Evolutionary conservation across 2,888 invertebrate species (phyloP).

Genomic region (Sipha maydis): DNA sequence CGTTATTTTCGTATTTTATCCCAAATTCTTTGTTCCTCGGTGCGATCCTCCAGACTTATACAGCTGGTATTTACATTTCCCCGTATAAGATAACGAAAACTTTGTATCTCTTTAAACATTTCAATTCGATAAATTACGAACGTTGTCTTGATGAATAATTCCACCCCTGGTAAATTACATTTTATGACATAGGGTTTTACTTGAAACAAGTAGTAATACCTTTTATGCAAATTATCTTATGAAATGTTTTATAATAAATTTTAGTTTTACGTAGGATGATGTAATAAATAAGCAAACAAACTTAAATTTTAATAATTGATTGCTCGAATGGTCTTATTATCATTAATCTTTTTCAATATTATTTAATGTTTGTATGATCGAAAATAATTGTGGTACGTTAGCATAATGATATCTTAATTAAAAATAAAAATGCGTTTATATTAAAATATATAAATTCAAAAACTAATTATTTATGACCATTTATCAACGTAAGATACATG

Average conservation of each 20-base stretch:
- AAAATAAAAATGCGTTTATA: not conserved
- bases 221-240: constrained; percentile 8
- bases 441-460: not conserved
- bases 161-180: not conserved
- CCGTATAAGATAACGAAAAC: not conserved
- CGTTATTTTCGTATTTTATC: no score
- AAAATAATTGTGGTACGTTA: not conserved
- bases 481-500: not conserved
- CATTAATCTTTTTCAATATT: not conserved
- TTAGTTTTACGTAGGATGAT: not conserved
- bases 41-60: not conserved
- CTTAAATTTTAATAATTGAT: not conserved
- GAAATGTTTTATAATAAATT: not conserved
- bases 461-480: not conserved
- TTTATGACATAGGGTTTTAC: not conserved
- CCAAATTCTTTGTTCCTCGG: no score
- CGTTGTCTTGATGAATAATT: not conserved
- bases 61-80: not conserved
- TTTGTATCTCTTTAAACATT: not conserved
- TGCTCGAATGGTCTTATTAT: not conserved
- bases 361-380: not conserved
- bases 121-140: not conserved
- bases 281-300: not conserved
- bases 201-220: not conserved
- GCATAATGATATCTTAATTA: not conserved